Base-by-base conservation (phyloP, 2,113 vertebrate species). In the Ceyx cyanopectus region DNA sequence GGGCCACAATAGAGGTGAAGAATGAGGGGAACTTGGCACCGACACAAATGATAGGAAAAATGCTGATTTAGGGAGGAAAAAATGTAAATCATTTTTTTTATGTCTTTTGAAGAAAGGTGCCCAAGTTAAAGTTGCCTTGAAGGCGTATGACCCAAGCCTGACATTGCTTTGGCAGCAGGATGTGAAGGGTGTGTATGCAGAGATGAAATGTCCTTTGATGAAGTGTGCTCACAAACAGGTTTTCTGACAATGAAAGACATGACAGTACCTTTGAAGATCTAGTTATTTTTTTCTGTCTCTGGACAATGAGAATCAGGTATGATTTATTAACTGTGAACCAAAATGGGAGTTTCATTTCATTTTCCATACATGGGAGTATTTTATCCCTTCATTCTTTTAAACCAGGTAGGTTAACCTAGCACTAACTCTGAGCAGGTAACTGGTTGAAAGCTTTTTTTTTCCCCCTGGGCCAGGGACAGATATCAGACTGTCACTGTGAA, bases 21-120 rank as follows among this genome's bases (percentile, higher is more conserved):
- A 92, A 82, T 79, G 90, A 93, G 56, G 19, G 62, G 63, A 84
- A 89, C 74, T 83, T 87, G 88, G 78, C 90, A 63, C 60, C 22
- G 82, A 73, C 66, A 84, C 83, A 97, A 94, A 85, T 48, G 32
- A 80, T 92, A 66, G 50, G 12, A 80, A 93, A 95, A 96, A 73
- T 43, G 93, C 85, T 95, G 82, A 93, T 93, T 96, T 96, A 92
- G 68, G 79, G 73, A 95, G 76, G 89, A 97, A 87, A 68, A 65
- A 77, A 82, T 79, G 85, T 51, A 92, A 73, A 93, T 94, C 0
- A 54, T 72, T 95, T 95, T 95, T 66, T 66, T 56, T 62, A 58
- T n/a, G 43, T 77, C 93, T 95, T 95, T 91, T 94, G 70, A 97
- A 97, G 92, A 83, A 78, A 68, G 68, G 84, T 93, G 65, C 65